Conservation (phyloP, 2,113 vertebrate genomes). For the Cacatua alba region DNA sequence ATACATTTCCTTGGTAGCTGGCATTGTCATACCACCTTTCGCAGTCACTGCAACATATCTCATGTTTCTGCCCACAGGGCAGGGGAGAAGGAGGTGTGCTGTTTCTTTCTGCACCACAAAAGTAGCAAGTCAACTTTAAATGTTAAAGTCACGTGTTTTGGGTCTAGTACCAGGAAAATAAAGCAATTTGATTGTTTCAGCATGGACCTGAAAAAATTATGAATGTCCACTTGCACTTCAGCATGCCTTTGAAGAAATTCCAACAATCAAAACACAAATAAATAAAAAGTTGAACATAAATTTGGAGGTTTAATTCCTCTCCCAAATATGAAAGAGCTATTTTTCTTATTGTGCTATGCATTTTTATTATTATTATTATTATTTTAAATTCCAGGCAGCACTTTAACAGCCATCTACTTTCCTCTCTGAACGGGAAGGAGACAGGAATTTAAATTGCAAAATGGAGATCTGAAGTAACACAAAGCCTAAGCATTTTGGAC, state of each 20-base stretch:
- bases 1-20: not conserved
- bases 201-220: not conserved
- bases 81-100: not conserved
- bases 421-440: not conserved
- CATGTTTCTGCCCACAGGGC: not conserved
- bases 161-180: not conserved
- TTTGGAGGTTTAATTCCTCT: not conserved
- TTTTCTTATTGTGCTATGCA: not conserved
- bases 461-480: constrained; percentile 9
- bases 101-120: not conserved
- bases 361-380: not conserved
- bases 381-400: not conserved
- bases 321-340: not conserved
- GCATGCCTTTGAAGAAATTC: not conserved
- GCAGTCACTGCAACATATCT: not conserved
- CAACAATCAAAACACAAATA: not conserved
- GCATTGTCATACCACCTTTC: not conserved
- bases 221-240: not conserved
- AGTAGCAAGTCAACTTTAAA: constrained; percentile 3
- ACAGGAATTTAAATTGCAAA: constrained; percentile 37
- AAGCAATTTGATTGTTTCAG: not conserved
- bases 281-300: not conserved
- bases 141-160: not conserved
- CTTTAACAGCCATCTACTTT: constrained; percentile 5
- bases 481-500: constrained; percentile 2